Percentiles rank a stretch among this genome's conserved stretches.
phyloP scores from a whole-genome alignment of 2,797 vertebrate genomes.

The Nannoperca australis region DNA sequence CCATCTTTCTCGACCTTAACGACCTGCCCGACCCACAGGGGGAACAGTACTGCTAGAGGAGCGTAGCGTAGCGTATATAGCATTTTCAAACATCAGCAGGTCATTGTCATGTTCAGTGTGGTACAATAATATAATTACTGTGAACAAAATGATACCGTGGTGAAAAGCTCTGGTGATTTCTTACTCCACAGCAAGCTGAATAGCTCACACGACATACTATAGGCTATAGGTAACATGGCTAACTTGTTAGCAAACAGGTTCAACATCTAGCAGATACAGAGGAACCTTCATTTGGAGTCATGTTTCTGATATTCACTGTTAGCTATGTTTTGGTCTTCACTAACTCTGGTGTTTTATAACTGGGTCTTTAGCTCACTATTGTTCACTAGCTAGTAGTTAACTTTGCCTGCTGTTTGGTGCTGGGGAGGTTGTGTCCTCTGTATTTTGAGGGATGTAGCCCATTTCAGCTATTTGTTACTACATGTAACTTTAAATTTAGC shows the following conservation, averaged over 20 bases:
- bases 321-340: background rate
- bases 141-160: constrained; percentile 21
- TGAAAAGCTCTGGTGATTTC: background rate
- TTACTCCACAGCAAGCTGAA: background rate
- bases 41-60: constrained; percentile 83
- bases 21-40: constrained; percentile 74
- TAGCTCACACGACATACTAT: background rate
- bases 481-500: background rate
- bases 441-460: background rate
- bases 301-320: background rate
- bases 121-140: constrained; percentile 25
- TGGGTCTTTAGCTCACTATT: background rate
- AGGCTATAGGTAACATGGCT: background rate
- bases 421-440: background rate
- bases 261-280: no score
- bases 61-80: background rate
- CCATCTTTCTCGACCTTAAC: constrained; percentile 87
- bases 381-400: background rate
- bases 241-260: background rate
- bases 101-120: background rate
- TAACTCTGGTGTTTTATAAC: no score
- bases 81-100: constrained; percentile 12
- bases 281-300: no score
- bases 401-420: background rate
- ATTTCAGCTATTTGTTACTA: background rate